Percentiles rank a stretch among this genome's conserved stretches.
Evolutionary conservation across 2,113 vertebrate species (phyloP).

Genomic region (Chaenocephalus aceratus): DNA sequence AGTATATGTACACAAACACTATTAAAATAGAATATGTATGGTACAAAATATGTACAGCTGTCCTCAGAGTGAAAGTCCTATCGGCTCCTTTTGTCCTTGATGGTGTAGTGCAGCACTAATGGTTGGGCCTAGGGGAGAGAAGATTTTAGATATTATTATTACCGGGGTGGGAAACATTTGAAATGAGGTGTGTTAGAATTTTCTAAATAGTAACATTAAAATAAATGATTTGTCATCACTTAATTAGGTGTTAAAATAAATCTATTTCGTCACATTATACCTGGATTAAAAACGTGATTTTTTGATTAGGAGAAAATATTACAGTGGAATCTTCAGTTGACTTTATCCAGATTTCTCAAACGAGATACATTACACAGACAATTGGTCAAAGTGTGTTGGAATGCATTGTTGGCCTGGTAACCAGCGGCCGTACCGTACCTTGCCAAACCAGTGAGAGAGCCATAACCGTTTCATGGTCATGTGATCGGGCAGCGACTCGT

Average conservation of each 20-base stretch:
- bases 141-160: neutral
- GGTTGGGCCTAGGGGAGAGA: constrained; percentile 80
- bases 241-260: neutral
- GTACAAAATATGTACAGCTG: constrained; percentile 86
- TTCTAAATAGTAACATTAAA: neutral
- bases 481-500: constrained; percentile 87
- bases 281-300: neutral
- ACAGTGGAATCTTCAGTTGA: neutral
- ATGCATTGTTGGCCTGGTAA: constrained; percentile 32
- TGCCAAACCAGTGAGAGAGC: constrained; percentile 88
- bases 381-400: constrained; percentile 20
- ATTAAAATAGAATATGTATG: constrained; percentile 89
- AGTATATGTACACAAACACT: constrained; percentile 86
- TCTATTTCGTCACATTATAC: neutral
- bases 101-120: constrained; percentile 86
- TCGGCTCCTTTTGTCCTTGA: constrained; percentile 86
- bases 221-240: too few relatives aligned
- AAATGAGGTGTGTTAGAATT: neutral
- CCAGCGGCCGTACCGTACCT: constrained; percentile 74
- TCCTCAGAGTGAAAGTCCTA: constrained; percentile 70
- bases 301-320: too few relatives aligned
- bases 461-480: constrained; percentile 89
- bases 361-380: neutral
- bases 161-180: neutral
- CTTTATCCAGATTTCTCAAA: neutral